Evolutionary conservation across 1,140 invertebrate genomes (phyloP).

Genomic region (Drosophila tani): DNA sequence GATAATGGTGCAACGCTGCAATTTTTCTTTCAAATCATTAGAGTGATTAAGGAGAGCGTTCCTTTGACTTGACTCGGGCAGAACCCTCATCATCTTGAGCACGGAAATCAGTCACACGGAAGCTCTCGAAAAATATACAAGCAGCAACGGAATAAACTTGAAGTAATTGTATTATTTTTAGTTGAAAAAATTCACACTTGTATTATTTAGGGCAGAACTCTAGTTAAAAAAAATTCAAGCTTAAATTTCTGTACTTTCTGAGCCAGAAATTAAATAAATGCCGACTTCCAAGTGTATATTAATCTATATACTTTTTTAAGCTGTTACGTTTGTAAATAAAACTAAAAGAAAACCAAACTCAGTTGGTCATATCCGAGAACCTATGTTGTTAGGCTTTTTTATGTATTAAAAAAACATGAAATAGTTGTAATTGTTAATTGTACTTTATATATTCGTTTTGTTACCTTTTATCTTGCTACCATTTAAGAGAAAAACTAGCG

Average conservation of each 20-base stretch:
- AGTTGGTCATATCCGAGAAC: slow-evolving; percentile 5
- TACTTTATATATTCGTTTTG: slow-evolving; percentile 21
- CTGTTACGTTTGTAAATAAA: slow-evolving; percentile 33
- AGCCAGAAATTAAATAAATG: background rate
- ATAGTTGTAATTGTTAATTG: slow-evolving; percentile 31
- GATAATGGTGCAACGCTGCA: slow-evolving; percentile 46
- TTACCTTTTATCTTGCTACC: slow-evolving; percentile 30
- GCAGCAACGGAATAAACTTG: background rate
- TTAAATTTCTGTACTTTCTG: background rate
- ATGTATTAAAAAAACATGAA: slow-evolving; percentile 2
- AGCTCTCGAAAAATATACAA: background rate
- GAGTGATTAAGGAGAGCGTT: slow-evolving; percentile 44
- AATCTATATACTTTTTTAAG: background rate
- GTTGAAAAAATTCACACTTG: background rate
- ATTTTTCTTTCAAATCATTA: slow-evolving; percentile 43
- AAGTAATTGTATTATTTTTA: background rate
- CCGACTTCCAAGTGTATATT: background rate
- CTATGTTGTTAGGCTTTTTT: slow-evolving; percentile 23
- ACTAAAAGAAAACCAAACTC: background rate
- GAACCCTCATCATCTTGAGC: slow-evolving; percentile 33
- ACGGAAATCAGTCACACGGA: slow-evolving; percentile 24
- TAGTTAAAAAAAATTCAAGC: background rate
- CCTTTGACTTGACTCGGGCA: slow-evolving; percentile 15
- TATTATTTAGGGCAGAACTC: background rate
- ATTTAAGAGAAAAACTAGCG: slow-evolving; percentile 36